Conservation (phyloP, 2,113 vertebrate genomes). For the Lepisosteus osseus region DNA sequence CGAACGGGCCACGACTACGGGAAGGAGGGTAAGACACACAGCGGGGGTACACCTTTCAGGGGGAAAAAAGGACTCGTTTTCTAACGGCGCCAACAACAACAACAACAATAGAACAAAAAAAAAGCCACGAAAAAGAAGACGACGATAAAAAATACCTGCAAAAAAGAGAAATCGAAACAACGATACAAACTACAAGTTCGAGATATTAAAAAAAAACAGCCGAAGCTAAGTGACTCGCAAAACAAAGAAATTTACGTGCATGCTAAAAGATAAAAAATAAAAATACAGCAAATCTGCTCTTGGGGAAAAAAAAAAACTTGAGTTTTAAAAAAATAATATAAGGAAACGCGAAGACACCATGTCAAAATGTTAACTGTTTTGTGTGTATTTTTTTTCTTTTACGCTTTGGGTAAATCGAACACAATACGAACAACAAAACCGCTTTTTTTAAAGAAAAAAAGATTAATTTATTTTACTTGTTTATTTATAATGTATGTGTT, state of each 20-base stretch:
- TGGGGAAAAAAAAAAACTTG: constrained; percentile 53
- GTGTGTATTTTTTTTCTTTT: constrained; percentile 53
- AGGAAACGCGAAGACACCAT: constrained; percentile 59
- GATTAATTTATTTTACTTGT: constrained; percentile 59
- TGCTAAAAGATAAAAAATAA: constrained; percentile 57
- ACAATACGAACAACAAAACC: constrained; percentile 54
- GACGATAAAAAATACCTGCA: constrained; percentile 45
- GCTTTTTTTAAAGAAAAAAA: constrained; percentile 47
- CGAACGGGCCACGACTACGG: too few relatives aligned
- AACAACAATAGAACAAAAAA: constrained; percentile 55
- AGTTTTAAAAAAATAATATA: constrained; percentile 63
- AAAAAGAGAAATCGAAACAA: constrained; percentile 24
- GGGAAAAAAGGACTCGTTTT: constrained; percentile 44
- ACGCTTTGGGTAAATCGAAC: constrained; percentile 53
- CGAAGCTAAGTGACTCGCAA: constrained; percentile 62
- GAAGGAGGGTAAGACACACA: not conserved
- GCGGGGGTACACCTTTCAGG: constrained; percentile 35
- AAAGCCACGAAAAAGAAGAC: constrained; percentile 59
- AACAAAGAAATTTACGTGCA: constrained; percentile 71
- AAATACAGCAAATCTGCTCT: constrained; percentile 68
- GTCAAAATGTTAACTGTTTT: constrained; percentile 61
- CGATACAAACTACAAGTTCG: constrained; percentile 45
- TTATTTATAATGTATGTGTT: constrained; percentile 44
- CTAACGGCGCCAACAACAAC: constrained; percentile 45
- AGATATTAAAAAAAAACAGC: constrained; percentile 47